Conservation (phyloP, 2,113 vertebrate genomes). For the Nanger granti region DNA sequence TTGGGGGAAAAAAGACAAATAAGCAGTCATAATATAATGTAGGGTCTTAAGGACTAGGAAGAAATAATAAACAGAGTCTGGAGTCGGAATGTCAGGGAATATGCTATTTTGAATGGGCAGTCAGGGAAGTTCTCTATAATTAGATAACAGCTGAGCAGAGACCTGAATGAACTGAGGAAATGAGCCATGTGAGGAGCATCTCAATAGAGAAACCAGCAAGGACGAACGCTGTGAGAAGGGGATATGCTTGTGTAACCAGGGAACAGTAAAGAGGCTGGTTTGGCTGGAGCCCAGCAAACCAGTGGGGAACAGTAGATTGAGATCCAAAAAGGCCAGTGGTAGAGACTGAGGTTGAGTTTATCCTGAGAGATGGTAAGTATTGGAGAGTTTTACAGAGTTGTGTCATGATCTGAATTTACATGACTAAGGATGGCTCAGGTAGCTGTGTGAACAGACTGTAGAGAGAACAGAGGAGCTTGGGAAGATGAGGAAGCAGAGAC, state of each 20-base stretch:
- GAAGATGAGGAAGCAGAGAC: neutral
- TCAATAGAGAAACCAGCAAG: neutral
- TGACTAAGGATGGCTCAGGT: neutral
- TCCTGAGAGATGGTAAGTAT: neutral
- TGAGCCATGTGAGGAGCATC: neutral
- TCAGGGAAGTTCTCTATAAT: neutral
- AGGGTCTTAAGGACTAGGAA: neutral
- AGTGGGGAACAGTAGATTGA: neutral
- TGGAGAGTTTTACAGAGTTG: neutral
- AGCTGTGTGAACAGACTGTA: neutral
- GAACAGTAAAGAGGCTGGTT: neutral
- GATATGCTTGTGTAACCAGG: neutral
- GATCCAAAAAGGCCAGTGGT: neutral
- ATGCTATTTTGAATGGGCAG: neutral
- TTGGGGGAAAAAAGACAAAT: neutral
- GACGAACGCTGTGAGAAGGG: neutral
- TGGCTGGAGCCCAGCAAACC: neutral
- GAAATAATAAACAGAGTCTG: neutral
- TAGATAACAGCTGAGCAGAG: neutral
- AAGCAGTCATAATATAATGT: neutral
- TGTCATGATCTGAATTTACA: neutral
- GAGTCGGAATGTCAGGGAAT: neutral
- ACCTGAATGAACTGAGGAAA: neutral
- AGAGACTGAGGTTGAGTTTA: neutral
- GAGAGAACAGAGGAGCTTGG: neutral